Percentiles rank a stretch among this genome's conserved stretches.
These are phyloP conservation scores for Alethe castanea DNA, from an alignment of 2,113 vertebrate species.

Conservation along the genomic window DNA sequence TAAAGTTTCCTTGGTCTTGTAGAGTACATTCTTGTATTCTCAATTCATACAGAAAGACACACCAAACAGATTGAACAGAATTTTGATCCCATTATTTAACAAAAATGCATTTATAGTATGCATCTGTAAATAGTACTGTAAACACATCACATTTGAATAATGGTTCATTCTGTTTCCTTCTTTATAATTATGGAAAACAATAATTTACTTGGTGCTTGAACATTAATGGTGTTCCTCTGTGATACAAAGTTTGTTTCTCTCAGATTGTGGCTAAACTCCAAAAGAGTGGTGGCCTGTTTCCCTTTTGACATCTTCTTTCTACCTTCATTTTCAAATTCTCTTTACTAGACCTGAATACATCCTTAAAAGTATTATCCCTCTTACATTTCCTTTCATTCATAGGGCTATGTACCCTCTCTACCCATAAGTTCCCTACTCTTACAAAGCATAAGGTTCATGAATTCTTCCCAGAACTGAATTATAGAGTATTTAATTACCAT, in stretches of 20 bases:
- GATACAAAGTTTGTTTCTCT: neutral
- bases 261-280: neutral
- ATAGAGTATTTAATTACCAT: neutral
- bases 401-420: neutral
- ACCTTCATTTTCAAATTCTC: neutral
- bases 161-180: neutral
- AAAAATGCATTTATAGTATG: neutral
- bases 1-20: neutral
- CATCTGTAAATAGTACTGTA: neutral
- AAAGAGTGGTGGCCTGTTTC: neutral
- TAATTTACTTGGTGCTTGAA: neutral
- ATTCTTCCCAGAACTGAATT: neutral
- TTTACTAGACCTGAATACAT: neutral
- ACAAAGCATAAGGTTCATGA: neutral
- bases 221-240: neutral
- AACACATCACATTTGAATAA: neutral
- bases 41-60: neutral
- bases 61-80: neutral
- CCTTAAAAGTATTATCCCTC: neutral
- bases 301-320: neutral
- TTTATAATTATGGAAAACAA: neutral
- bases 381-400: neutral
- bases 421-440: neutral
- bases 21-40: neutral
- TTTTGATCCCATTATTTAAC: neutral